phyloP scores from a whole-genome alignment of 1,140 invertebrate species.

The Saccostrea cuccullata region DNA sequence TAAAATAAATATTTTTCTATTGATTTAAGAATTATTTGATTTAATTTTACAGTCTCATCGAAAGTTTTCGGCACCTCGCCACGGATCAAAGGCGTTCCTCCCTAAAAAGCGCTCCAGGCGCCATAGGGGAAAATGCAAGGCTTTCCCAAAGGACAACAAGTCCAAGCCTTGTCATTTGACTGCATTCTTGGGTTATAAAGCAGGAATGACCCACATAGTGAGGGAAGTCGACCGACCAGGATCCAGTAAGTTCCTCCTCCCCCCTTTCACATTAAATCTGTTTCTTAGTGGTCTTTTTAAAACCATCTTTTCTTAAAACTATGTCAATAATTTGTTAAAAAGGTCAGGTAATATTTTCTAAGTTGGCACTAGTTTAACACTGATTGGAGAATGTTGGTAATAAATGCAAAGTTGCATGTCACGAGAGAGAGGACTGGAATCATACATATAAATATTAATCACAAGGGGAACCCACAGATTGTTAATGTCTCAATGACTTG shows the following conservation, averaged over 20 bases:
- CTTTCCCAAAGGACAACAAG: conserved; percentile 99
- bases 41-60: conserved; percentile 93
- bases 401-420: too few species aligned
- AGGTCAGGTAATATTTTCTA: too few species aligned
- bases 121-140: conserved; percentile 99
- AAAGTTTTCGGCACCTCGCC: conserved; percentile 99
- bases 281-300: too few species aligned
- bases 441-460: too few species aligned
- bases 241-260: conserved; percentile 90
- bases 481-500: conserved; percentile 58
- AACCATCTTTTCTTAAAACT: too few species aligned
- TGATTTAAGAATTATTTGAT: background rate
- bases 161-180: conserved; percentile 98
- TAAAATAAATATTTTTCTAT: background rate
- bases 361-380: too few species aligned
- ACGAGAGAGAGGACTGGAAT: too few species aligned
- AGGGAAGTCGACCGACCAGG: conserved; percentile 99
- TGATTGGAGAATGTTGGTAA: too few species aligned
- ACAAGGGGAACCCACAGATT: too few species aligned
- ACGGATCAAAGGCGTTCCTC: conserved; percentile 99
- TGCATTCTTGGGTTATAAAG: conserved; percentile 98
- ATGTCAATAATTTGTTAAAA: too few species aligned
- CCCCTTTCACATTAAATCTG: background rate
- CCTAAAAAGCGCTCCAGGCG: conserved; percentile 97
- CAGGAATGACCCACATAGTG: conserved; percentile 99